These are phyloP conservation scores for Patella depressa DNA, from an alignment of 2,888 invertebrate genomes.

Conservation along the genomic window DNA sequence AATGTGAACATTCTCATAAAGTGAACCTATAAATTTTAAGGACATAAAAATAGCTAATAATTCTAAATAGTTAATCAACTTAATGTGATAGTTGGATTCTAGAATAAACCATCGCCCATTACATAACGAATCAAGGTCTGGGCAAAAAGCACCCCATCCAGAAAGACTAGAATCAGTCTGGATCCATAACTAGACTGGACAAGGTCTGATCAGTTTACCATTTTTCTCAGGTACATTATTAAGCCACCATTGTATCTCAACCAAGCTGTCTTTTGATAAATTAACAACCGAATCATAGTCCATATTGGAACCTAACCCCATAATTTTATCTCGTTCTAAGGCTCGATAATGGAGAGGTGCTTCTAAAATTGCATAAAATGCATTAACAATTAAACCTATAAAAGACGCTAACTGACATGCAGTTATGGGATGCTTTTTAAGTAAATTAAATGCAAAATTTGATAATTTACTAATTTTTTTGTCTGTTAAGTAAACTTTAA, in stretches of 20 bases:
- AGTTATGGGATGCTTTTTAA: background rate
- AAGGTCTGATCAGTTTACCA: background rate
- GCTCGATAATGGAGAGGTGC: background rate
- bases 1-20: slow-evolving; percentile 2
- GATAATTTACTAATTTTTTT: slow-evolving; percentile 6
- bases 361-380: background rate
- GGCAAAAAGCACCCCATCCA: slow-evolving; percentile 19
- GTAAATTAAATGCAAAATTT: background rate
- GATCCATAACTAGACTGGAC: background rate
- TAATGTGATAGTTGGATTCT: slow-evolving; percentile 18
- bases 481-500: slow-evolving; percentile 7
- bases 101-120: slow-evolving; percentile 16
- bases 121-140: background rate
- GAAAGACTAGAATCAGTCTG: slow-evolving; percentile 9
- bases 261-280: background rate
- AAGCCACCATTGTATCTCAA: background rate
- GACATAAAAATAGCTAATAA: slow-evolving; percentile 13
- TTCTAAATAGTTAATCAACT: slow-evolving; percentile 23
- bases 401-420: background rate
- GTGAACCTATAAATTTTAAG: slow-evolving; percentile 4
- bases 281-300: background rate
- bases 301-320: background rate
- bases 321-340: background rate
- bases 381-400: background rate
- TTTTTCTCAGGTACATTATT: background rate